Conservation (phyloP, 2,888 invertebrate genomes). For the Coremacera marginata region DNA sequence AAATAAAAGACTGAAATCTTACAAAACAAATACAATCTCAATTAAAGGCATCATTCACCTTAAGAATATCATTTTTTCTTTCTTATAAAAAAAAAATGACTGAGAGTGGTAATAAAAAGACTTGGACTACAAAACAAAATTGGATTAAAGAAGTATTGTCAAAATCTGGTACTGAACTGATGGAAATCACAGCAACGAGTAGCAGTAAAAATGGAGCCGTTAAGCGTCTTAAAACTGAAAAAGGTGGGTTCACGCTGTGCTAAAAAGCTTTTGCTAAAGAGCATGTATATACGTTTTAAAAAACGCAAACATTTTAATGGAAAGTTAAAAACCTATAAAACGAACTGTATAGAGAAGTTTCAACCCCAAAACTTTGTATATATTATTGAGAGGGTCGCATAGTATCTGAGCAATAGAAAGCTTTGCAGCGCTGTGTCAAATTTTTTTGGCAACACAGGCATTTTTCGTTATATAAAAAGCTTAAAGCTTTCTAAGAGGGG, state of each 20-base stretch:
- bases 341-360: no score
- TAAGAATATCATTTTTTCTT: neutral
- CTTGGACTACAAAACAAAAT: slow-evolving; percentile 68
- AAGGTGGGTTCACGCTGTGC: slow-evolving; percentile 53
- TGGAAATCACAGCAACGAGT: slow-evolving; percentile 62
- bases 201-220: slow-evolving; percentile 47
- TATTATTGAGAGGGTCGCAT: no score
- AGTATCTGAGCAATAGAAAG: neutral
- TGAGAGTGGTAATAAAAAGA: slow-evolving; percentile 60
- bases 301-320: no score
- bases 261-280: neutral
- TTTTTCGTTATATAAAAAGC: no score
- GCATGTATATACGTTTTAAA: no score
- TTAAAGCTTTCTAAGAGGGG: no score
- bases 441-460: no score
- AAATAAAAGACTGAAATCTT: slow-evolving; percentile 24
- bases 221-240: slow-evolving; percentile 52
- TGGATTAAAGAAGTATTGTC: slow-evolving; percentile 72
- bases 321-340: no score
- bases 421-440: neutral
- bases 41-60: neutral
- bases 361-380: no score
- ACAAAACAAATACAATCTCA: neutral
- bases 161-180: slow-evolving; percentile 68
- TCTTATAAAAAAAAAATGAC: slow-evolving; percentile 51